These are phyloP conservation scores for Macrostomum lignano DNA, from an alignment of 1,140 invertebrate genomes.

Conservation along the genomic window DNA sequence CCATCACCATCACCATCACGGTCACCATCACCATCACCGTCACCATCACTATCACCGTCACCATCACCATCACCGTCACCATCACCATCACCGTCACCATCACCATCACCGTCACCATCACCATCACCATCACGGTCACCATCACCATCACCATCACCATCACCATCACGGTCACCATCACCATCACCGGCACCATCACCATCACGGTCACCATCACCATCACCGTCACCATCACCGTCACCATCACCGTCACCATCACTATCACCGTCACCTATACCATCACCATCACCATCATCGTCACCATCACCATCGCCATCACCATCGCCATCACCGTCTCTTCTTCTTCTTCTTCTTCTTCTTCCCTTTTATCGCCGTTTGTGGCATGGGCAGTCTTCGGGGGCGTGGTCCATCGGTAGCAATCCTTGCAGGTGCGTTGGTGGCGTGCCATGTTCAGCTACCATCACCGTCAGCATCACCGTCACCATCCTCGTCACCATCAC, in stretches of 20 bases:
- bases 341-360: too few relatives aligned
- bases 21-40: slow-evolving; percentile 12
- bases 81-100: slow-evolving; percentile 4
- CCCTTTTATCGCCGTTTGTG: slow-evolving; percentile 5
- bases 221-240: slow-evolving; percentile 9
- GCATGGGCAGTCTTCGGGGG: too few relatives aligned
- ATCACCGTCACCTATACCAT: slow-evolving; percentile 8
- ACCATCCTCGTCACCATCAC: too few relatives aligned
- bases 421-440: too few relatives aligned
- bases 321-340: slow-evolving; percentile 8
- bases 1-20: too few relatives aligned
- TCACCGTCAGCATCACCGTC: too few relatives aligned
- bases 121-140: slow-evolving; percentile 8
- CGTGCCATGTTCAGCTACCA: too few relatives aligned
- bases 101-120: slow-evolving; percentile 6
- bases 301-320: slow-evolving; percentile 13
- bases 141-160: too few relatives aligned
- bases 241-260: slow-evolving; percentile 3
- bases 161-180: too few relatives aligned
- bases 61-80: slow-evolving; percentile 8
- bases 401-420: too few relatives aligned
- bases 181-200: slow-evolving; percentile 11
- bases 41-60: slow-evolving; percentile 8
- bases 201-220: slow-evolving; percentile 8
- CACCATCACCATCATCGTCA: slow-evolving; percentile 10